Percentiles rank a stretch among this genome's conserved stretches.
Evolutionary conservation across 2,888 invertebrate genomes (phyloP).

Genomic region (Gonocerus acuteangulatus): DNA sequence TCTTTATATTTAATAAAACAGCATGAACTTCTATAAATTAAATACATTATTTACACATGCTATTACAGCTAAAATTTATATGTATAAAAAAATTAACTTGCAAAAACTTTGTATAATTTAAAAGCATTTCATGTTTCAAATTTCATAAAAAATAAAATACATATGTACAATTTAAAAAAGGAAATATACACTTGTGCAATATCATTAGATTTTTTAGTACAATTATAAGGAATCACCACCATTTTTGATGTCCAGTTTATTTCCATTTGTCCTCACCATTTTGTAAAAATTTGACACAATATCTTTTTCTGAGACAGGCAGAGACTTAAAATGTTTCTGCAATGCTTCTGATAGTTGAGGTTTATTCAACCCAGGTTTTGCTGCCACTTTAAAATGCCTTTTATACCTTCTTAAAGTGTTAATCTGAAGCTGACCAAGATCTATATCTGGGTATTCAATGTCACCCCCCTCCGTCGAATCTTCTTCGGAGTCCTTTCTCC

Average conservation of each 20-base stretch:
- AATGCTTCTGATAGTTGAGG: constrained; percentile 91
- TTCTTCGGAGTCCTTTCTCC: constrained; percentile 84
- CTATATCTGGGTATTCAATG: constrained; percentile 83
- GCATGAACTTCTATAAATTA: too few species aligned
- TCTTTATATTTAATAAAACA: too few species aligned
- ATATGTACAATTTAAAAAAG: too few species aligned
- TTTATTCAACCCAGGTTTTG: constrained; percentile 87
- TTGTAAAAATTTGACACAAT: constrained; percentile 91
- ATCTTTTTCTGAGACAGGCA: constrained; percentile 91
- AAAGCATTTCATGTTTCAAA: too few species aligned
- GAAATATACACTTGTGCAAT: too few species aligned
- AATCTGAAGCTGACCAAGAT: constrained; percentile 85
- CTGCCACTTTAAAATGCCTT: constrained; percentile 83
- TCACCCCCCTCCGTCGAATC: constrained; percentile 85
- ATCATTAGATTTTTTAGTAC: neutral
- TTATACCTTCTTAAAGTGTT: constrained; percentile 91
- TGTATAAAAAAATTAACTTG: too few species aligned
- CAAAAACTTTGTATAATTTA: too few species aligned
- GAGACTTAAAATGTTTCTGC: constrained; percentile 90
- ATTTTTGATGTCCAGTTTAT: constrained; percentile 77
- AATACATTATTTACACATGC: too few species aligned
- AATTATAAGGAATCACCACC: constrained; percentile 43
- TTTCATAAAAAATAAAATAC: too few species aligned
- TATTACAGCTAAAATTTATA: too few species aligned
- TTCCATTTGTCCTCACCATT: constrained; percentile 87